phyloP scores from a whole-genome alignment of 1,140 invertebrate genomes.

The Drosophila bifasciata region DNA sequence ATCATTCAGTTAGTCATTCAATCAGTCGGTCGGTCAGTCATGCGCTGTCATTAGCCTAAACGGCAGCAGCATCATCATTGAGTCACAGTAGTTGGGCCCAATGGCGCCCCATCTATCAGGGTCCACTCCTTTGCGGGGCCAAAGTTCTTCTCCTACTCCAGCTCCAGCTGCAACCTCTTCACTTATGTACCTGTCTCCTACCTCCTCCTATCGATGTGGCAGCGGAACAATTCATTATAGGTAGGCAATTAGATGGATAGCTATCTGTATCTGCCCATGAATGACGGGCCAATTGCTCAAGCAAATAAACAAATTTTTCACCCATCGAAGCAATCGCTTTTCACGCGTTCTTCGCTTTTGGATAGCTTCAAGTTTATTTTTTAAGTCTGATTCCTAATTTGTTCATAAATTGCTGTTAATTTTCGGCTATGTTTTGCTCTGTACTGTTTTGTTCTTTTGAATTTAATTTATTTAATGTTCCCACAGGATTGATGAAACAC shows the following conservation, averaged over 20 bases:
- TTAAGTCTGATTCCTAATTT: slow-evolving; percentile 69
- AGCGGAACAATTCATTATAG: slow-evolving; percentile 76
- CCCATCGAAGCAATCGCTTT: slow-evolving; percentile 13
- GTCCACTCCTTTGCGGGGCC: slow-evolving; percentile 31
- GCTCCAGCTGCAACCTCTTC: slow-evolving; percentile 9
- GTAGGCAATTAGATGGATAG: slow-evolving; percentile 58
- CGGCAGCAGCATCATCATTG: slow-evolving; percentile 42
- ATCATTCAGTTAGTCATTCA: slow-evolving; percentile 15
- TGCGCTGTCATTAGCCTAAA: slow-evolving; percentile 62
- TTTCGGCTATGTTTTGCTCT: slow-evolving; percentile 60
- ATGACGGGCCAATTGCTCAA: slow-evolving; percentile 77
- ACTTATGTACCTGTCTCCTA: slow-evolving; percentile 6
- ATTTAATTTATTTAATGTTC: slow-evolving; percentile 72
- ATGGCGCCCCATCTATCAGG: slow-evolving; percentile 70
- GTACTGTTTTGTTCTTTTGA: slow-evolving; percentile 61
- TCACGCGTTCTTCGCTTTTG: slow-evolving; percentile 15
- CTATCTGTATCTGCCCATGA: slow-evolving; percentile 55
- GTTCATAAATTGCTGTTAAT: slow-evolving; percentile 78
- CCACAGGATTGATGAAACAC: slow-evolving; percentile 70
- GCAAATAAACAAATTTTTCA: slow-evolving; percentile 74
- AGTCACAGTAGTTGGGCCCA: slow-evolving; percentile 52
- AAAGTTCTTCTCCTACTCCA: no score
- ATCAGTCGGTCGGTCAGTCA: slow-evolving; percentile 6
- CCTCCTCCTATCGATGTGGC: not conserved
- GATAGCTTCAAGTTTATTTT: slow-evolving; percentile 59